Conservation (phyloP, 2,113 vertebrate species). For the Amazona guildingii region DNA sequence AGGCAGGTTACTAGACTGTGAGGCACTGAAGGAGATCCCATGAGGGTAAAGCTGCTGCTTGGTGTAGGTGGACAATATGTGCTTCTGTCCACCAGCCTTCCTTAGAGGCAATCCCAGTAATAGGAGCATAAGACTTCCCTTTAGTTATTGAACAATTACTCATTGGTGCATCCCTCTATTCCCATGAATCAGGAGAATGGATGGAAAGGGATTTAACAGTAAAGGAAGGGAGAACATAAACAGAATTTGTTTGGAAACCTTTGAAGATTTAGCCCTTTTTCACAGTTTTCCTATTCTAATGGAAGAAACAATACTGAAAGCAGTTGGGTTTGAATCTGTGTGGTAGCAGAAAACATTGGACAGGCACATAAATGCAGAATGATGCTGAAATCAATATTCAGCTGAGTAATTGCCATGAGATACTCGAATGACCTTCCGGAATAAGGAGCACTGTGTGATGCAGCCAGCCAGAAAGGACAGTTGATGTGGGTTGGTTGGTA, state of each 20-base stretch:
- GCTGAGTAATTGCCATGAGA: neutral
- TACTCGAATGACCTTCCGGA: neutral
- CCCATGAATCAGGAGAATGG: neutral
- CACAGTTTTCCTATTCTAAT: neutral
- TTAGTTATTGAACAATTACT: neutral
- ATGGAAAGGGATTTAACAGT: neutral
- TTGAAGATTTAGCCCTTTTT: neutral
- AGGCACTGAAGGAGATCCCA: rapidly evolving
- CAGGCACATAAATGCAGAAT: neutral
- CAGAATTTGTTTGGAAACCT: neutral
- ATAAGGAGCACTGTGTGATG: neutral
- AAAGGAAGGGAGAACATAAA: neutral
- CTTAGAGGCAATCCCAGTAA: neutral
- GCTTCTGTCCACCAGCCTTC: neutral
- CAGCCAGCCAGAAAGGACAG: neutral
- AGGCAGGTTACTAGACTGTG: too few species aligned
- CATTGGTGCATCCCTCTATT: neutral
- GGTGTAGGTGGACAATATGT: neutral
- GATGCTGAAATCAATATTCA: neutral
- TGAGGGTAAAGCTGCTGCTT: neutral
- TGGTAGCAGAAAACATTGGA: neutral
- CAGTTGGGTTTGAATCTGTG: neutral
- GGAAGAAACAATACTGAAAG: neutral
- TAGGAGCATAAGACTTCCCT: neutral
- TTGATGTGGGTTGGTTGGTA: neutral